phyloP scores from a whole-genome alignment of 2,113 vertebrate species.

The Zosterops hypoxanthus region DNA sequence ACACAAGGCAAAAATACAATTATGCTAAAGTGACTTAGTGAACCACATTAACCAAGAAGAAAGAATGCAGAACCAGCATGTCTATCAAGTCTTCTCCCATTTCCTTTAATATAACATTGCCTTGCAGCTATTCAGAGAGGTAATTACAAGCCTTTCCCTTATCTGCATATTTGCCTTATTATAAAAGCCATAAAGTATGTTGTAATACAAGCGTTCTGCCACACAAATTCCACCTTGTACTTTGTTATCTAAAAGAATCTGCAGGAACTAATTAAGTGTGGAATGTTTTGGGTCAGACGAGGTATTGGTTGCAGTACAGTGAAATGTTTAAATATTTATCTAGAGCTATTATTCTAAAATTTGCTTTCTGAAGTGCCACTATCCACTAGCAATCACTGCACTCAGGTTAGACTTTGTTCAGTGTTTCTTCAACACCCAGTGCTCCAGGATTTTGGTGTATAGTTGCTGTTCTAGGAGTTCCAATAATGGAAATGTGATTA shows the following conservation, averaged over 20 bases:
- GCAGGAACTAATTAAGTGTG: conserved; percentile 60
- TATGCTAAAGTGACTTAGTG: background rate
- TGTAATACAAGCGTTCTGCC: conserved; percentile 53
- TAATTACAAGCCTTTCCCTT: conserved; percentile 46
- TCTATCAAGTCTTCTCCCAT: conserved; percentile 8
- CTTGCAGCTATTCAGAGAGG: conserved; percentile 54
- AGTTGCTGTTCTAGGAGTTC: background rate
- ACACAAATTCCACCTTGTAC: conserved; percentile 61
- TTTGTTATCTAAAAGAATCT: conserved; percentile 57
- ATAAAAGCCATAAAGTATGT: conserved; percentile 64
- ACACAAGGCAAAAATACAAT: background rate
- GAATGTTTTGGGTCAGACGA: conserved; percentile 58
- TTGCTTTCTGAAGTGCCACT: background rate
- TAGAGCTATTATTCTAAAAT: background rate
- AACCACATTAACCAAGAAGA: background rate
- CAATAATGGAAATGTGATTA: background rate
- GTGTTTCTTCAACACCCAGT: background rate
- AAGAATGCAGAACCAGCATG: conserved; percentile 30
- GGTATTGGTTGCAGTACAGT: conserved; percentile 1
- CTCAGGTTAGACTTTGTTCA: background rate
- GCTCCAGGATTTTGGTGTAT: background rate
- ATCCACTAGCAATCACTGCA: background rate
- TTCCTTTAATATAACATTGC: conserved; percentile 60
- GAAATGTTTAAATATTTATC: conserved; percentile 34
- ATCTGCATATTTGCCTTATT: conserved; percentile 63